A percentile compares a stretch with the other conserved stretches of the same genome.
Evolutionary conservation across 2,888 invertebrate species (phyloP).

Genomic region (Tiphia femorata): DNA sequence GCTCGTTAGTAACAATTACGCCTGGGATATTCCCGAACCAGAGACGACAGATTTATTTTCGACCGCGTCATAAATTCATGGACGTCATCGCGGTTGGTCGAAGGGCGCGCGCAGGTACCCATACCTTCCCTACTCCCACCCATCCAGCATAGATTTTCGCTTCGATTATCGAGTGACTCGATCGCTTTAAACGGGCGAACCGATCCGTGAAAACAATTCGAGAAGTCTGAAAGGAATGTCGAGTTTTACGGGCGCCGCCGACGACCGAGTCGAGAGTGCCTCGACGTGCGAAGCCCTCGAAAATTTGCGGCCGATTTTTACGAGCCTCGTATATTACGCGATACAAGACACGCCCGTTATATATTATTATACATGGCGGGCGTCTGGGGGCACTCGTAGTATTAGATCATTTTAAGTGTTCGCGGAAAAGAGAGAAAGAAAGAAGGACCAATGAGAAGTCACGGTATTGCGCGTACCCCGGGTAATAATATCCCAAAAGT

Average conservation of each 20-base stretch:
- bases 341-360: too few species aligned
- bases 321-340: too few species aligned
- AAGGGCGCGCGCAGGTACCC: neutral
- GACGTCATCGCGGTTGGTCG: constrained; percentile 1
- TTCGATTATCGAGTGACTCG: neutral
- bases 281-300: too few species aligned
- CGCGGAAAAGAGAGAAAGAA: too few species aligned
- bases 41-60: constrained; percentile 4
- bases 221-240: constrained; percentile 27
- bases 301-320: too few species aligned
- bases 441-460: too few species aligned
- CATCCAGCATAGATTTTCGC: neutral
- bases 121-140: neutral
- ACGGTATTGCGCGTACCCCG: too few species aligned
- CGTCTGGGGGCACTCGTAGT: too few species aligned
- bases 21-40: constrained; percentile 1
- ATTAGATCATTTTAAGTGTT: too few species aligned
- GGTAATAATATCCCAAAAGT: too few species aligned
- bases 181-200: constrained; percentile 1
- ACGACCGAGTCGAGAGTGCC: too few species aligned
- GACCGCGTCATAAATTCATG: constrained; percentile 10
- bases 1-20: constrained; percentile 6
- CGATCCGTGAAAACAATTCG: constrained; percentile 18
- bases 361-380: too few species aligned
- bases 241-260: constrained; percentile 39